phyloP scores from a whole-genome alignment of 2,888 invertebrate genomes.

The Thymelicus sylvestris region DNA sequence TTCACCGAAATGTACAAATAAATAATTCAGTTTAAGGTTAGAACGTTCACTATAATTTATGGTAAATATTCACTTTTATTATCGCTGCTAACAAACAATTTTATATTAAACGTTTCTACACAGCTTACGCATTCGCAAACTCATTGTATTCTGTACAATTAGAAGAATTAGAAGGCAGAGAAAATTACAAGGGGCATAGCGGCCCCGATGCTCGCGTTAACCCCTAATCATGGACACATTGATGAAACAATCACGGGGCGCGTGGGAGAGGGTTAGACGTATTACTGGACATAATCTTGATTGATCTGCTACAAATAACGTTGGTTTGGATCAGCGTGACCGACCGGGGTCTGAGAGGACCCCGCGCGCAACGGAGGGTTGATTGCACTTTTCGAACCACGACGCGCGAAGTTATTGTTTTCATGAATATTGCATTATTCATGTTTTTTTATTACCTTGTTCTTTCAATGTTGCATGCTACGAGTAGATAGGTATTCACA shows the following conservation, averaged over 20 bases:
- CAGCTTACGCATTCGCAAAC: not conserved
- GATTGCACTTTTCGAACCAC: constrained; percentile 56
- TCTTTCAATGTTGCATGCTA: not conserved
- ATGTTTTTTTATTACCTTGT: not conserved
- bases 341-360: constrained; percentile 47
- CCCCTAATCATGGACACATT: constrained; percentile 76
- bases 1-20: too few relatives aligned
- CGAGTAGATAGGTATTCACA: too few relatives aligned
- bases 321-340: constrained; percentile 61
- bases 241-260: constrained; percentile 71
- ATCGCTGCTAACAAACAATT: not conserved
- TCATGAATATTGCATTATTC: constrained; percentile 32
- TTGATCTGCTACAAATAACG: constrained; percentile 81
- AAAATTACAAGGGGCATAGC: constrained; percentile 46
- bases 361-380: constrained; percentile 48
- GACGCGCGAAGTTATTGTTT: constrained; percentile 28
- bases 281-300: constrained; percentile 76
- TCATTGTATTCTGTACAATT: constrained; percentile 24
- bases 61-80: too few relatives aligned
- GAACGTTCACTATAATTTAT: too few relatives aligned
- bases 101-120: not conserved
- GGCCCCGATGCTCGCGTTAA: constrained; percentile 50
- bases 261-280: constrained; percentile 60
- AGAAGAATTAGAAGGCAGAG: constrained; percentile 26
- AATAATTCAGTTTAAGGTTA: too few relatives aligned